phyloP scores from a whole-genome alignment of 2,113 vertebrate genomes.

The Pogonocichla stellata region DNA sequence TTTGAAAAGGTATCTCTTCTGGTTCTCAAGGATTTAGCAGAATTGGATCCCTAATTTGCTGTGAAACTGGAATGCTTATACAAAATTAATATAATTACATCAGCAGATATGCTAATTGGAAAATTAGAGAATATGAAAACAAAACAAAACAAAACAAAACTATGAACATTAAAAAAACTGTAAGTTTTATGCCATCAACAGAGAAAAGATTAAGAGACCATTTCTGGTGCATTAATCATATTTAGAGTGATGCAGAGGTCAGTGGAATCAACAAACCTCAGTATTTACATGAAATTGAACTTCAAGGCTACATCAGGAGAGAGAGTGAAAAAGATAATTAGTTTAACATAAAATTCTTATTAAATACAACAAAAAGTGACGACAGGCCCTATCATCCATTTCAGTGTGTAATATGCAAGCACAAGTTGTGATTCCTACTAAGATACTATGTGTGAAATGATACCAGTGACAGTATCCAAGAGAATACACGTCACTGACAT shows the following conservation, averaged over 20 bases:
- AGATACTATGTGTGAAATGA: neutral
- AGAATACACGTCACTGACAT: accelerated
- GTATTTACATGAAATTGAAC: neutral
- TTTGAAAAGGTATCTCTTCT: neutral
- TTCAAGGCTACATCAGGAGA: neutral
- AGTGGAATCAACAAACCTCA: neutral
- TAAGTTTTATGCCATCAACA: neutral
- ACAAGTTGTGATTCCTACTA: neutral
- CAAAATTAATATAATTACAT: neutral
- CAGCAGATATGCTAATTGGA: neutral
- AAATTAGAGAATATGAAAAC: neutral
- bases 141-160: neutral
- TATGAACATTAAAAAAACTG: neutral
- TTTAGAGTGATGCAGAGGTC: neutral
- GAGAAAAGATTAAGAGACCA: neutral
- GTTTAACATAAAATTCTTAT: neutral
- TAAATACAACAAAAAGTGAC: neutral
- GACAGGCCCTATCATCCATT: neutral
- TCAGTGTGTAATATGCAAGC: neutral
- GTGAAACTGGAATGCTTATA: neutral
- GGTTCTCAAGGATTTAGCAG: neutral
- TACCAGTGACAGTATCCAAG: neutral
- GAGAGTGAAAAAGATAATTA: neutral
- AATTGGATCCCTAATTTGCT: neutral
- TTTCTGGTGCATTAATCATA: neutral